These are phyloP conservation scores for Ceriagrion tenellum DNA, from an alignment of 2,888 invertebrate genomes.

Conservation along the genomic window DNA sequence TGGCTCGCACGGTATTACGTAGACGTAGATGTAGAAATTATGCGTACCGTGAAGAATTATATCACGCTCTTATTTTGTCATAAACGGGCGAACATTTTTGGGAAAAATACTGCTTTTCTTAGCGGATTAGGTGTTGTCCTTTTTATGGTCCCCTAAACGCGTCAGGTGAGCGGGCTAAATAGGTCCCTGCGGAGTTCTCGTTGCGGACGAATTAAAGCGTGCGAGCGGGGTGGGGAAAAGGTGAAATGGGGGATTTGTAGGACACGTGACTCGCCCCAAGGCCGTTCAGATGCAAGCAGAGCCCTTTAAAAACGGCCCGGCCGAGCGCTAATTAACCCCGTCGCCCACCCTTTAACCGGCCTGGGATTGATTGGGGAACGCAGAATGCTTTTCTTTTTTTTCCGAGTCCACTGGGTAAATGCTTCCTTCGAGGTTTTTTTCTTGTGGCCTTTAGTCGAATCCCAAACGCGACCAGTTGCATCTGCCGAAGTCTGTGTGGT, in stretches of 20 bases:
- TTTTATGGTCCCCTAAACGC: background rate
- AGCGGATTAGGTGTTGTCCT: background rate
- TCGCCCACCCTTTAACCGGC: background rate
- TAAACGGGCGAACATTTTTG: background rate
- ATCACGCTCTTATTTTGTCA: no score
- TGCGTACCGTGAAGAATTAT: no score
- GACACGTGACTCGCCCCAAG: background rate
- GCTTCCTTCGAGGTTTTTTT: background rate
- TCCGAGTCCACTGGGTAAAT: background rate
- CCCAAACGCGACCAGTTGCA: background rate
- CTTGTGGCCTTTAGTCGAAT: background rate
- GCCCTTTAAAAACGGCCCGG: background rate
- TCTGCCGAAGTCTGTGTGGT: background rate
- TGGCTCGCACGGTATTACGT: no score
- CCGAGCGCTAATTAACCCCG: background rate
- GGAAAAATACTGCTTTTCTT: background rate
- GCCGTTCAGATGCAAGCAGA: conserved; percentile 23
- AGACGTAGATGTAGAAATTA: no score
- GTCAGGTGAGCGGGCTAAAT: background rate
- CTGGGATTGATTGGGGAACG: conserved; percentile 32
- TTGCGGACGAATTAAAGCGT: conserved; percentile 14
- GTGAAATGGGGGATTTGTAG: background rate
- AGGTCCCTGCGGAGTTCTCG: background rate
- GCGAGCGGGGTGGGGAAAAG: background rate
- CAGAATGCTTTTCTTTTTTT: background rate